These are phyloP conservation scores for Orchesellides sinensis DNA, from an alignment of 2,888 invertebrate genomes.

Conservation along the genomic window DNA sequence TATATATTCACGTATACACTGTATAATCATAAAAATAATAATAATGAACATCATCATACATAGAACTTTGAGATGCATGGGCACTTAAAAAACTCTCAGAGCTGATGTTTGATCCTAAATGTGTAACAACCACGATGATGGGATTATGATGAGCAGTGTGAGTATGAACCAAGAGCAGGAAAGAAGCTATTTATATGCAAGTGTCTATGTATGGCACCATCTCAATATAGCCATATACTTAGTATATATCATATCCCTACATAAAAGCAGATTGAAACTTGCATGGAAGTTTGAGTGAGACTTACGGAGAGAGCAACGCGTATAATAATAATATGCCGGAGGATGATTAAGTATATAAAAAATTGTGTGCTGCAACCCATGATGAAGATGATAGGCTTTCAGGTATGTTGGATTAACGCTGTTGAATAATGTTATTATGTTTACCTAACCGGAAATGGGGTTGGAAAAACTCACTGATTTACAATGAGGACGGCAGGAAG, in stretches of 20 bases:
- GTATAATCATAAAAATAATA: background rate
- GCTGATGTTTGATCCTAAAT: no score
- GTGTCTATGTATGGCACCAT: no score
- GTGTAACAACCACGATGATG: no score
- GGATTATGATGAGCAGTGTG: no score
- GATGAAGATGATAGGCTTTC: conserved; percentile 30
- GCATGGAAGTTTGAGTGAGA: background rate
- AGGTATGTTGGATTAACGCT: conserved; percentile 21
- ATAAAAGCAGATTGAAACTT: no score
- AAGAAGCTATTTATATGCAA: no score
- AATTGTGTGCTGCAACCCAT: conserved; percentile 25
- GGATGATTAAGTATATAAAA: conserved; percentile 30
- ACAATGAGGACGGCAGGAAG: conserved; percentile 60
- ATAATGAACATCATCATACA: background rate
- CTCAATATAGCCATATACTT: no score
- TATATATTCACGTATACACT: background rate
- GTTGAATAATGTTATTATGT: conserved; percentile 36
- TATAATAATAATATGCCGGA: conserved; percentile 7
- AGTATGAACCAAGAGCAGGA: no score
- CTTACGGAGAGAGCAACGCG: no score
- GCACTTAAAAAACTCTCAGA: no score
- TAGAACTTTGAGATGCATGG: no score
- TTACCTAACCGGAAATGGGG: conserved; percentile 57
- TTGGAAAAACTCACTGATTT: conserved; percentile 60
- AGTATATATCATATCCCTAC: no score